phyloP scores from a whole-genome alignment of 2,888 invertebrate genomes.

The Hybos culiciformis region DNA sequence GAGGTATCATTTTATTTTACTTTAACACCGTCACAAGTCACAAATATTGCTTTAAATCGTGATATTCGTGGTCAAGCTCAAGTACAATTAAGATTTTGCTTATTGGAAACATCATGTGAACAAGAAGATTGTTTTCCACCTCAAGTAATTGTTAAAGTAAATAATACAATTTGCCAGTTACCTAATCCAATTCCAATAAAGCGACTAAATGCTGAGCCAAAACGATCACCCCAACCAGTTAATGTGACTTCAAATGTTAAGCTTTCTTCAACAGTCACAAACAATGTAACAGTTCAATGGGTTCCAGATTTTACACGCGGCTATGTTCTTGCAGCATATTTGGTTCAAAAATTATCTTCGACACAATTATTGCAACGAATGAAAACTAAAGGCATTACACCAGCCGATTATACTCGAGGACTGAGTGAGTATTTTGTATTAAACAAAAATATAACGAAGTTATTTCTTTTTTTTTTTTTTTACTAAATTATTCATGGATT shows the following conservation, averaged over 20 bases:
- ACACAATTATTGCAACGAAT: slow-evolving; percentile 67
- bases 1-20: slow-evolving; percentile 80
- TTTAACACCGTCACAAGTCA: slow-evolving; percentile 83
- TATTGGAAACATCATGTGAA: slow-evolving; percentile 79
- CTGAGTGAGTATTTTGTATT: slow-evolving; percentile 53
- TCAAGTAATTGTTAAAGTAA: slow-evolving; percentile 81
- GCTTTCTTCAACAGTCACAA: slow-evolving; percentile 71
- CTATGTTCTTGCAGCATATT: slow-evolving; percentile 72
- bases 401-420: slow-evolving; percentile 80
- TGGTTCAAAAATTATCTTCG: slow-evolving; percentile 79
- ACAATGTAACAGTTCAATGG: slow-evolving; percentile 83
- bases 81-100: slow-evolving; percentile 85
- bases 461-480: too few species aligned
- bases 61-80: slow-evolving; percentile 54
- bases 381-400: slow-evolving; percentile 73
- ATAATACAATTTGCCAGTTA: slow-evolving; percentile 77
- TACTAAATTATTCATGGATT: too few species aligned
- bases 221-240: slow-evolving; percentile 89
- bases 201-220: slow-evolving; percentile 92
- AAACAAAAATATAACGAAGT: neutral
- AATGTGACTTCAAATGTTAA: slow-evolving; percentile 84
- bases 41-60: slow-evolving; percentile 71
- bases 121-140: slow-evolving; percentile 94
- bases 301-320: slow-evolving; percentile 71
- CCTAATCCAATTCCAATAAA: slow-evolving; percentile 95